Conservation (phyloP, 1,140 invertebrate species). For the Muscidifurax raptorellus region DNA sequence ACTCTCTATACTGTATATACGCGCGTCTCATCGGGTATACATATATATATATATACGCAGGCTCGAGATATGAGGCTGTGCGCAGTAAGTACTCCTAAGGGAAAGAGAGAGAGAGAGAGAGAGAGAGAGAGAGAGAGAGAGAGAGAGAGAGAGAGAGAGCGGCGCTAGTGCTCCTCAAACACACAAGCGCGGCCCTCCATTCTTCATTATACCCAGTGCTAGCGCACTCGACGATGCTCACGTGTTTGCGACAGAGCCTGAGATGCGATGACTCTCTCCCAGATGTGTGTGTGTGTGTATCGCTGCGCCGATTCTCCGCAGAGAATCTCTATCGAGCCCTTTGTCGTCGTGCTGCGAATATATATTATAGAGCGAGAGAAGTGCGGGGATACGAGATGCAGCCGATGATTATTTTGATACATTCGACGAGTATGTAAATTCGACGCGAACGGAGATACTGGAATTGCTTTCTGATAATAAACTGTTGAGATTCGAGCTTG, state of each 20-base stretch:
- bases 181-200: constrained; percentile 55
- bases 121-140: constrained; percentile 43
- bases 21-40: neutral
- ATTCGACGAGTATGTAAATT: constrained; percentile 42
- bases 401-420: constrained; percentile 49
- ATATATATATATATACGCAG: constrained; percentile 1
- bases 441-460: neutral
- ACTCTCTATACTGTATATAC: neutral
- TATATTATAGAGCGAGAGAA: too few species aligned
- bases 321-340: neutral
- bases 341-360: neutral
- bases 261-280: constrained; percentile 50
- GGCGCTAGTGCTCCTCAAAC: constrained; percentile 67
- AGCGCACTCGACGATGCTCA: constrained; percentile 45
- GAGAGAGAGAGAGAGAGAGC: constrained; percentile 50
- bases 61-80: neutral
- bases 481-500: neutral
- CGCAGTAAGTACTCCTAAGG: neutral
- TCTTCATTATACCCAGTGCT: constrained; percentile 64
- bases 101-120: constrained; percentile 1
- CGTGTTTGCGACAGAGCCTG: constrained; percentile 24
- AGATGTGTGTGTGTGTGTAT: neutral
- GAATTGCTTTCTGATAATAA: constrained; percentile 18
- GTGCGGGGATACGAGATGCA: neutral
- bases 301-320: neutral